phyloP scores from a whole-genome alignment of 2,113 vertebrate species.

The Zosterops japonicus region DNA sequence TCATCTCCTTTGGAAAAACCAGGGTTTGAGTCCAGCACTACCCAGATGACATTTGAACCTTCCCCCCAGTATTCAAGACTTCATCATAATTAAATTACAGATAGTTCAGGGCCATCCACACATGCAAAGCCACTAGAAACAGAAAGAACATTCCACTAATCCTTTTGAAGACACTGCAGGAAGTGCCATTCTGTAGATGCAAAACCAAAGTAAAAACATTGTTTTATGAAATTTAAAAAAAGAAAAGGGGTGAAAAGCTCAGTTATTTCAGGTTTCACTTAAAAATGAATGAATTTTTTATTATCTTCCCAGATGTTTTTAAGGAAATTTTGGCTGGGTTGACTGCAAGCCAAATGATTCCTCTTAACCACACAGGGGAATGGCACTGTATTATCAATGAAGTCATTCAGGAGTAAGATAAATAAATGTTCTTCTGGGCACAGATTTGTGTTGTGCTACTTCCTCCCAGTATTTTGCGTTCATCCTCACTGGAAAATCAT shows the following conservation, averaged over 20 bases:
- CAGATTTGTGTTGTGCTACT: background rate
- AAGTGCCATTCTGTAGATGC: background rate
- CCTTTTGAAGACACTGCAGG: background rate
- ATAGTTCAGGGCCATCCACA: background rate
- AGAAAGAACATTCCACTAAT: background rate
- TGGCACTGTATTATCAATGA: background rate
- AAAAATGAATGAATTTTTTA: background rate
- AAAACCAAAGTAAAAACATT: background rate
- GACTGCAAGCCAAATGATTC: background rate
- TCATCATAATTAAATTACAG: background rate
- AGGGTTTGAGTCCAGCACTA: background rate
- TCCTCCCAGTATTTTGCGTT: background rate
- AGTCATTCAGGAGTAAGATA: background rate
- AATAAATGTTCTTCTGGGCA: background rate
- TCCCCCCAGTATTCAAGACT: background rate
- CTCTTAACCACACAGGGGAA: background rate
- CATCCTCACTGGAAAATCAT: background rate
- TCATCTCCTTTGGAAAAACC: background rate
- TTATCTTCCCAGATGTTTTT: background rate
- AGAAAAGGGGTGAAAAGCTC: background rate
- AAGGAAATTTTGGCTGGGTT: background rate
- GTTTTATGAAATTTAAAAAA: background rate
- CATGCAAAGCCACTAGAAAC: background rate
- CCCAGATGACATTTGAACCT: background rate
- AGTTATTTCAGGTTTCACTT: background rate